Percentiles rank a stretch among this genome's conserved stretches.
Evolutionary conservation across 2,113 vertebrate species (phyloP).

Genomic region (Seriola quinqueradiata): DNA sequence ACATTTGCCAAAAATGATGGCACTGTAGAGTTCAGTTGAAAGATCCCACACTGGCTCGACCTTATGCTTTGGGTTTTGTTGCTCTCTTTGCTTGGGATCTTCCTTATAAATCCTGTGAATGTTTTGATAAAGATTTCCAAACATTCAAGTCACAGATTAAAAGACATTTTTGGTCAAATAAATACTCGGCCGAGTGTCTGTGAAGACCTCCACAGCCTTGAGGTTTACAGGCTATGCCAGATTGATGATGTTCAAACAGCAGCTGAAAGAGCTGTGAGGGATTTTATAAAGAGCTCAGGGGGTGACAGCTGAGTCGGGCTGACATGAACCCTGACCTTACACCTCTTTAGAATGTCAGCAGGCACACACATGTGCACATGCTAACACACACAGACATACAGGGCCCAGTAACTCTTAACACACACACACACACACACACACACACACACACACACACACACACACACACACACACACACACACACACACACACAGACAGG

Average conservation of each 20-base stretch:
- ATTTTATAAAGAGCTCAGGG: constrained; percentile 77
- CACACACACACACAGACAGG: constrained; percentile 7
- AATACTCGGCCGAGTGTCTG: neutral
- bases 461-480: constrained; percentile 16
- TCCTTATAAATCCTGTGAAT: neutral
- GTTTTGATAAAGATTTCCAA: constrained; percentile 17
- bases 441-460: constrained; percentile 16
- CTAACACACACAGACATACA: constrained; percentile 38
- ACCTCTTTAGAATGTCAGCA: constrained; percentile 78
- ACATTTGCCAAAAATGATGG: neutral
- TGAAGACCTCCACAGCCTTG: constrained; percentile 32
- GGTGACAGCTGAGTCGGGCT: constrained; percentile 74
- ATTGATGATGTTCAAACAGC: constrained; percentile 77
- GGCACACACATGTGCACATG: constrained; percentile 35
- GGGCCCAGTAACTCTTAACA: constrained; percentile 32
- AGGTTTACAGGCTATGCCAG: constrained; percentile 53
- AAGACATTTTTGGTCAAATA: constrained; percentile 12
- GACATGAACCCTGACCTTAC: constrained; percentile 78
- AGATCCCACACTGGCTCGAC: neutral
- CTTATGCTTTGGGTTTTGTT: neutral
- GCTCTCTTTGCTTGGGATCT: neutral
- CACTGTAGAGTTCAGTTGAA: neutral
- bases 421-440: constrained; percentile 3
- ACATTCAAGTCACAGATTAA: neutral
- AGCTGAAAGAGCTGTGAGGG: constrained; percentile 76